Evolutionary conservation across 2,888 invertebrate species (phyloP).

Genomic region (Silvanus unidentatus): DNA sequence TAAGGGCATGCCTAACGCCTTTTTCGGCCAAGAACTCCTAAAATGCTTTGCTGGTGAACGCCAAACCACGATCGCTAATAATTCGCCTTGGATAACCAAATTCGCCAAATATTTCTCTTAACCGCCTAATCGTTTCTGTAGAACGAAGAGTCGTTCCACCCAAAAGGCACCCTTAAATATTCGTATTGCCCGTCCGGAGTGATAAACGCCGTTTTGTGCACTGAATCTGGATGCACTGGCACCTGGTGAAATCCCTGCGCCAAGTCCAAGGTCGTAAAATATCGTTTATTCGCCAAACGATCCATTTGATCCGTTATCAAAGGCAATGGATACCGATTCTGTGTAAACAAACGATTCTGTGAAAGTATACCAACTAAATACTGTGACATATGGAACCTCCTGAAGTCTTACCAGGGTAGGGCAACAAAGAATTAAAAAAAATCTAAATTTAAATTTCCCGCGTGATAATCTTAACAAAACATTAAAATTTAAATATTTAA

Average conservation of each 20-base stretch:
- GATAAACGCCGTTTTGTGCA: slow-evolving; percentile 30
- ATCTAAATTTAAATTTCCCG: no score
- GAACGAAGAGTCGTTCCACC: slow-evolving; percentile 18
- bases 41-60: slow-evolving; percentile 10
- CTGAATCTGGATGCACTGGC: slow-evolving; percentile 23
- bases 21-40: slow-evolving; percentile 5
- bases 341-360: no score
- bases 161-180: slow-evolving; percentile 34
- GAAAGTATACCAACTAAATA: no score
- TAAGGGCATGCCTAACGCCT: background rate
- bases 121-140: slow-evolving; percentile 1
- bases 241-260: slow-evolving; percentile 30
- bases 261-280: slow-evolving; percentile 27
- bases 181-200: slow-evolving; percentile 34
- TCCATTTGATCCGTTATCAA: no score
- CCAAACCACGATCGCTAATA: slow-evolving; percentile 9
- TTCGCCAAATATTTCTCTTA: slow-evolving; percentile 5
- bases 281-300: no score
- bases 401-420: no score
- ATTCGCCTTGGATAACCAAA: slow-evolving; percentile 8
- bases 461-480: no score
- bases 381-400: no score
- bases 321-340: no score
- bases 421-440: no score
- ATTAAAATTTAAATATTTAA: no score